Percentiles rank a stretch among this genome's conserved stretches.
Evolutionary conservation across 2,113 vertebrate genomes (phyloP).

Genomic region (Ia io): DNA sequence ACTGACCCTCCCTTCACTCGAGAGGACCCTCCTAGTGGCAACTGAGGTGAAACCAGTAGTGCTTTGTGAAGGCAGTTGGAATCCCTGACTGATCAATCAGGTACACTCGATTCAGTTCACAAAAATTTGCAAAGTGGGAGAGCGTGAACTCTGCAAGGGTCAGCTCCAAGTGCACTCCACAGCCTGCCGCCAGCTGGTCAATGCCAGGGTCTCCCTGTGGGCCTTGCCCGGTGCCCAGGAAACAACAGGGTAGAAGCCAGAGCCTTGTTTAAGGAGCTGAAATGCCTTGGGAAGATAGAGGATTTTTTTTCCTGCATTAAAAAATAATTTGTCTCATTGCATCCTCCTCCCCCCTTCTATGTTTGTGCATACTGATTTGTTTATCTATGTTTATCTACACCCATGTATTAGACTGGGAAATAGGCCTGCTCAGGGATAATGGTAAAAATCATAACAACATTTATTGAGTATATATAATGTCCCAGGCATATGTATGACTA

Average conservation of each 20-base stretch:
- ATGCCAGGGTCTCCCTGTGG: not conserved
- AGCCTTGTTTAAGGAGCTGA: not conserved
- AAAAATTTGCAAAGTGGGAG: not conserved
- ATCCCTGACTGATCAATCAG: not conserved
- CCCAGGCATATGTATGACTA: not conserved
- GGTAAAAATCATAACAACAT: not conserved
- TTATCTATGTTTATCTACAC: not conserved
- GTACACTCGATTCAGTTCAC: not conserved
- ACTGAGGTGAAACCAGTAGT: not conserved
- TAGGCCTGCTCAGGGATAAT: not conserved
- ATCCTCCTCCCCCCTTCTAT: not conserved
- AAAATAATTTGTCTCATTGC: not conserved
- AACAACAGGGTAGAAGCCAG: not conserved
- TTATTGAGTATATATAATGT: not conserved
- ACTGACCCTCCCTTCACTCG: not conserved
- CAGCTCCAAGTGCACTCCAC: accelerated
- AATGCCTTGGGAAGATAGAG: not conserved
- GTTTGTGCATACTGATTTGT: not conserved
- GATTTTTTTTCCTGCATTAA: not conserved
- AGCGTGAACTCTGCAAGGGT: not conserved
- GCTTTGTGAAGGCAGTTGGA: not conserved
- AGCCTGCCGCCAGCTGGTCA: not conserved
- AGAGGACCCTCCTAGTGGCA: not conserved
- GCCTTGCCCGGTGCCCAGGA: not conserved
- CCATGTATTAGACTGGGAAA: not conserved